Percentiles rank a stretch among this genome's conserved stretches.
Conservation (phyloP, 2,888 invertebrate species). For the Eupithecia dodoneata region DNA sequence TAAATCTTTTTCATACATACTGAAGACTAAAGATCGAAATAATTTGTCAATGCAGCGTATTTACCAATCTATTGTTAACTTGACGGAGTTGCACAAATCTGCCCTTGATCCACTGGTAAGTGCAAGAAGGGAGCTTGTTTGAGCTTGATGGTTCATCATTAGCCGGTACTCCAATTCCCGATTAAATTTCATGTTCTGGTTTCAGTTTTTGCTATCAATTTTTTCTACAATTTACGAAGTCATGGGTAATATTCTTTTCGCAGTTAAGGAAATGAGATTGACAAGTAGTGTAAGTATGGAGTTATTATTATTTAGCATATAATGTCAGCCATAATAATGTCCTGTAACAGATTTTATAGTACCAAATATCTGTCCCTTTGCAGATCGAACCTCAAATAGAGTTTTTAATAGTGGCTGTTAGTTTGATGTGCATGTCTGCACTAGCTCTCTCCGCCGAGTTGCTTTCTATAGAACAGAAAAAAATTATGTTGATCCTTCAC, state of each 20-base stretch:
- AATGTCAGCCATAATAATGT: background rate
- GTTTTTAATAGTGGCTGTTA: background rate
- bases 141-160: background rate
- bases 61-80: background rate
- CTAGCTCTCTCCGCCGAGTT: background rate
- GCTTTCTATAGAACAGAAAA: background rate
- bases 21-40: background rate
- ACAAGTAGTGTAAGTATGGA: background rate
- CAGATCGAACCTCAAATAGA: background rate
- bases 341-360: background rate
- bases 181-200: background rate
- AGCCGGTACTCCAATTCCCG: background rate
- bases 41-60: background rate
- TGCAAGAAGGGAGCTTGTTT: background rate
- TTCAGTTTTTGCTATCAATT: background rate
- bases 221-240: background rate
- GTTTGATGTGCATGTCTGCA: background rate
- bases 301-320: background rate
- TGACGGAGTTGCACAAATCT: constrained; percentile 14
- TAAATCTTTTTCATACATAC: background rate
- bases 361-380: background rate
- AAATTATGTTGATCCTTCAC: background rate
- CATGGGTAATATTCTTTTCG: background rate
- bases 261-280: background rate
- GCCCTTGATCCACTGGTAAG: background rate